Evolutionary conservation across 2,888 invertebrate genomes (phyloP), one percentile per base, ranked within the genome.

Genomic region (Villa cingulata): DNA sequence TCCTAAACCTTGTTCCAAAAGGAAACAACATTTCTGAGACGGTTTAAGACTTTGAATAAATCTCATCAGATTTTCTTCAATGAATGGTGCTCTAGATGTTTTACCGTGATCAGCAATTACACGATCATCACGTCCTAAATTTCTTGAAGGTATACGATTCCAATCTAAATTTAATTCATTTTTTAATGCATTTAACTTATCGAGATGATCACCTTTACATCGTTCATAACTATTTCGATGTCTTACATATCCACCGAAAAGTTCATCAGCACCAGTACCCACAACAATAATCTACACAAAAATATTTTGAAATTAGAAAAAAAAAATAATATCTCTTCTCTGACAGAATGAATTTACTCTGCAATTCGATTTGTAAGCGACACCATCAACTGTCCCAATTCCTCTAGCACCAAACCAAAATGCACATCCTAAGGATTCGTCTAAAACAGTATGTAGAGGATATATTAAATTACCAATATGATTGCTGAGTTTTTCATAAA

Each of bases 241-340:
- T 50, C 92, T 76, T 34, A 82, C 81, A 63, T 97, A 97, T 2
- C 97, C 97, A 43, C 90, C 95, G 62, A 97, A 85, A 53, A 96
- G 74, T 71, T 98, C 98, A 74, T 98, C 98, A 1, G 97, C 96
- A 9, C 97, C 97, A 73, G 90, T 90, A 34, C 97, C 97, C 57
- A 87, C 71, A 54, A 95, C 66, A 50, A 92, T 68, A 18, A 91
- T 76, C 86, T 86, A 56, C 23, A 23, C n/a, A n/a, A n/a, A n/a
- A n/a, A n/a, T n/a, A n/a, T 18, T 65, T 62, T 12, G 7, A 12
- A 29, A 29, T 29, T 29, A 23, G 23, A 23, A 23, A 23, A 7
- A 37, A 50, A 53, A 32, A 23, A 23, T 23, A 23, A 23, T 6
- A 23, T 23, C 7, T 23, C 7, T 4, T 23, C 4, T 7, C 7